Base-by-base conservation (phyloP, 2,888 invertebrate species). In the Plemyria rubiginata region DNA sequence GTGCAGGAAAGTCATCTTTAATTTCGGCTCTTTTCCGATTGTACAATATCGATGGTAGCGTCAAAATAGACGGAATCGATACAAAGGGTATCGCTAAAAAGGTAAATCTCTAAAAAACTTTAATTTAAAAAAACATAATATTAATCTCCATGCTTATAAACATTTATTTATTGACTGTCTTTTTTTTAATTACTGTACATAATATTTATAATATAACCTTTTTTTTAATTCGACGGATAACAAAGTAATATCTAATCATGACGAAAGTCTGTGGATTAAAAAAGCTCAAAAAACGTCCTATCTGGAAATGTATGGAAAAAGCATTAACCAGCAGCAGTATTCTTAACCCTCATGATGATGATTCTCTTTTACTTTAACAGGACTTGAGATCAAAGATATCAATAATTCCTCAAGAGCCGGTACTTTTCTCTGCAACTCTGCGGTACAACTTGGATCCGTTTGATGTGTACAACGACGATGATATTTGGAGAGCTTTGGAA, bases 1-100 rank as follows among this genome's bases (percentile, higher is more conserved):
- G 97, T 0, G 97, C 97, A 0, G 97, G 97, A n/a, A 97, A 97
- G 81, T 96, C 96, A 0, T 96, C 96, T 0, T 85, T 96, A 51
- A 95, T 97, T 73, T 94, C 96, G 0, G 96, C 96, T 1, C 86
- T 98, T 22, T 98, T 98, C 84, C 94, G 97, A 54, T 84, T 98
- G 54, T 94, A 95, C 29, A 93, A 95, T 51, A 81, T 95, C 43
- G 94, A 94, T 32, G 98, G 98, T 0, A 87, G 85, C 12, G 94
- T 98, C 43, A 80, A 90, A 62, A 96, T 98, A 61, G 98, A 98
- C 76, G 95, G 92, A 8, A 76, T 96, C 0, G 94, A 95, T 71
- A 95, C 95, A 0, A 82, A 85, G 0, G 87, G 86, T 15, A 80
- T 98, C 43, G 95, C 96, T 28, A 91, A 96, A 66, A 94, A 94